phyloP scores from a whole-genome alignment of 2,888 invertebrate genomes.

The Cataglyphis albicans region DNA sequence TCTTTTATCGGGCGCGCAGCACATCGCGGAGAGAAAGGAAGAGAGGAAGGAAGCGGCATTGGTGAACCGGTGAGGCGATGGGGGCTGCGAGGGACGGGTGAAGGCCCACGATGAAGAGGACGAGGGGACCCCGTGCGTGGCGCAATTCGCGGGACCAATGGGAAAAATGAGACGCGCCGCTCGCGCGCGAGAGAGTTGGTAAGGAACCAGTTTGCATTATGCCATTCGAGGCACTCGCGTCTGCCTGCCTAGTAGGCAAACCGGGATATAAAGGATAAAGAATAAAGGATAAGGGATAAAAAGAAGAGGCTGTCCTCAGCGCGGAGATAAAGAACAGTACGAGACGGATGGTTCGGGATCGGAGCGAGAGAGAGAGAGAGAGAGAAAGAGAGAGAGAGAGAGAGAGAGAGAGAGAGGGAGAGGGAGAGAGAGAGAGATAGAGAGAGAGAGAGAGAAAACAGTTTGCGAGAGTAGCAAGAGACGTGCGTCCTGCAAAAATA shows the following conservation, averaged over 20 bases:
- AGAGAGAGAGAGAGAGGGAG: constrained; percentile 2
- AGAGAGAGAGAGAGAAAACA: constrained; percentile 43
- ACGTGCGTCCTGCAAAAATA: constrained; percentile 76
- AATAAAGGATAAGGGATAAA: constrained; percentile 80
- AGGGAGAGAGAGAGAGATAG: constrained; percentile 46
- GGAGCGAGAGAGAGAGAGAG: constrained; percentile 33
- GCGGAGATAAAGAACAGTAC: constrained; percentile 60
- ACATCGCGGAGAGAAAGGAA: constrained; percentile 42
- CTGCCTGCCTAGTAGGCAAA: constrained; percentile 71
- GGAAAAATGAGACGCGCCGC: constrained; percentile 77
- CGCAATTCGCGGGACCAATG: constrained; percentile 75
- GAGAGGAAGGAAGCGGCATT: constrained; percentile 51
- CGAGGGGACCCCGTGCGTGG: constrained; percentile 63
- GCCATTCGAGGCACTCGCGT: constrained; percentile 73
- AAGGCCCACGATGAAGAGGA: constrained; percentile 51
- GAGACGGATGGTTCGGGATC: constrained; percentile 56
- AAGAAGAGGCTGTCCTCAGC: constrained; percentile 73
- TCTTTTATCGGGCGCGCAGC: constrained; percentile 79
- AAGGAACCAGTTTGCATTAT: constrained; percentile 84
- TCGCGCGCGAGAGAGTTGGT: constrained; percentile 60
- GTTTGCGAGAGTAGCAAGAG: constrained; percentile 56
- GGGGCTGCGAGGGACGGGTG: not conserved
- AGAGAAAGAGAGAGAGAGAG: constrained; percentile 46
- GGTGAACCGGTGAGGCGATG: not conserved
- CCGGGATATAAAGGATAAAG: constrained; percentile 79